Conservation (phyloP, 2,888 invertebrate species). For the Drosophila barbarae region DNA sequence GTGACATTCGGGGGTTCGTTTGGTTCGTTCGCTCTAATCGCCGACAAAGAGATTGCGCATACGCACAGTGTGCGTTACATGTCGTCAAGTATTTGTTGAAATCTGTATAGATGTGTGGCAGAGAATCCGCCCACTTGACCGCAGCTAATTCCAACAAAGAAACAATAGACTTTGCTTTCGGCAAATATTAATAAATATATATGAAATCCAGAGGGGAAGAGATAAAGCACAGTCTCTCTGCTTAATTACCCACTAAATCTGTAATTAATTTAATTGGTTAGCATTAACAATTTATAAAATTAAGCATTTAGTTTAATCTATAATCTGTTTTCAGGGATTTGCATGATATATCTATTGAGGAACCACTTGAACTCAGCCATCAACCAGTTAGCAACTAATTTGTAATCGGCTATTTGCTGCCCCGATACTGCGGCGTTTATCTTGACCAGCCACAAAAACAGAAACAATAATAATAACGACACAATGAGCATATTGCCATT, state of each 20-base stretch:
- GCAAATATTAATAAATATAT: not conserved
- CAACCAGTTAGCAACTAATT: slow-evolving; percentile 14
- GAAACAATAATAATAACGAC: slow-evolving; percentile 1
- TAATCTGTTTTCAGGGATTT: not conserved
- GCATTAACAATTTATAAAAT: not conserved
- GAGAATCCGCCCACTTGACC: slow-evolving; percentile 14
- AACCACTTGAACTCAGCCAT: not conserved
- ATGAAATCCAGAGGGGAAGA: not conserved
- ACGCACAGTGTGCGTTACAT: slow-evolving; percentile 25
- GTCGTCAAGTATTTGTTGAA: not conserved
- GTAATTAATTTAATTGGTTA: not conserved
- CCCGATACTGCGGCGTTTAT: slow-evolving; percentile 3
- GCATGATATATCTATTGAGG: not conserved
- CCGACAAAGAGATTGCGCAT: slow-evolving; percentile 39
- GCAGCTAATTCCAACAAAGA: slow-evolving; percentile 2
- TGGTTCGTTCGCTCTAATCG: slow-evolving; percentile 2
- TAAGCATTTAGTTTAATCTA: not conserved
- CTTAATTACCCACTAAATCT: too few species aligned
- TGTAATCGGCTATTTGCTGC: slow-evolving; percentile 1
- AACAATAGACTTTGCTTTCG: slow-evolving; percentile 13
- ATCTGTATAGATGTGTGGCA: not conserved
- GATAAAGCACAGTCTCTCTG: not conserved
- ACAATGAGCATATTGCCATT: slow-evolving; percentile 6
- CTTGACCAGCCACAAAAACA: slow-evolving; percentile 12
- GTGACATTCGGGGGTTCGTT: slow-evolving; percentile 27